A percentile compares a stretch with the other conserved stretches of the same genome.
Evolutionary conservation across 2,888 invertebrate genomes (phyloP).

Genomic region (Cerastoderma edule): DNA sequence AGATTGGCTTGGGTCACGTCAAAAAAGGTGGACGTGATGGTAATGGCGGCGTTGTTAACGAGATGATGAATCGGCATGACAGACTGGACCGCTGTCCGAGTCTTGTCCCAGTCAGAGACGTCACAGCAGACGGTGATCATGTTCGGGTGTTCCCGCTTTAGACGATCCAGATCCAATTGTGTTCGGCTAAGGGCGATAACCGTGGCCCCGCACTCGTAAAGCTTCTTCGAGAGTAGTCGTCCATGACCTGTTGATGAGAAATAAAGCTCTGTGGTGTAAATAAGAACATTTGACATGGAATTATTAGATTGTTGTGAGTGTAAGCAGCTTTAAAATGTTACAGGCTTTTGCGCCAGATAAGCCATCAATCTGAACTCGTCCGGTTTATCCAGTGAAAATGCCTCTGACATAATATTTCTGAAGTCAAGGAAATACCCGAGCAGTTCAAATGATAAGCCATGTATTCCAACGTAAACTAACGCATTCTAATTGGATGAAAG

Average conservation of each 20-base stretch:
- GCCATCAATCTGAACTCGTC: too few relatives aligned
- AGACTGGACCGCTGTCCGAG: not conserved
- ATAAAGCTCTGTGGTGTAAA: not conserved
- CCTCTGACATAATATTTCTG: not conserved
- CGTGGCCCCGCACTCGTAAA: slow-evolving; percentile 4
- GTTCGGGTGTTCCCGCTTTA: slow-evolving; percentile 3
- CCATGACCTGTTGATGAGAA: slow-evolving; percentile 14
- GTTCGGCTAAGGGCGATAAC: slow-evolving; percentile 7
- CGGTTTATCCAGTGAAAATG: not conserved
- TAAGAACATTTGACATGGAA: not conserved
- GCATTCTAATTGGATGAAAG: too few relatives aligned
- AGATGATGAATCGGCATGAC: slow-evolving; percentile 13
- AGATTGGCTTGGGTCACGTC: not conserved
- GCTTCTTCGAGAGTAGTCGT: not conserved
- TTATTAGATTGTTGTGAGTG: not conserved
- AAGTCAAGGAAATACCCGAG: not conserved
- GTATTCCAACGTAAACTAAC: too few relatives aligned
- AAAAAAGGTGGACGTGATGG: not conserved
- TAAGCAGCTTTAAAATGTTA: not conserved
- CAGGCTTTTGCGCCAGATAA: too few relatives aligned
- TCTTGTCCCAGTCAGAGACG: slow-evolving; percentile 4
- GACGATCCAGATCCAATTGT: not conserved
- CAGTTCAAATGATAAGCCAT: not conserved
- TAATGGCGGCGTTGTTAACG: slow-evolving; percentile 12
- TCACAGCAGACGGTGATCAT: slow-evolving; percentile 5